A percentile compares a stretch with the other conserved stretches of the same genome.
phyloP scores from a whole-genome alignment of 2,888 invertebrate genomes.

The Ornithoptera alexandrae region DNA sequence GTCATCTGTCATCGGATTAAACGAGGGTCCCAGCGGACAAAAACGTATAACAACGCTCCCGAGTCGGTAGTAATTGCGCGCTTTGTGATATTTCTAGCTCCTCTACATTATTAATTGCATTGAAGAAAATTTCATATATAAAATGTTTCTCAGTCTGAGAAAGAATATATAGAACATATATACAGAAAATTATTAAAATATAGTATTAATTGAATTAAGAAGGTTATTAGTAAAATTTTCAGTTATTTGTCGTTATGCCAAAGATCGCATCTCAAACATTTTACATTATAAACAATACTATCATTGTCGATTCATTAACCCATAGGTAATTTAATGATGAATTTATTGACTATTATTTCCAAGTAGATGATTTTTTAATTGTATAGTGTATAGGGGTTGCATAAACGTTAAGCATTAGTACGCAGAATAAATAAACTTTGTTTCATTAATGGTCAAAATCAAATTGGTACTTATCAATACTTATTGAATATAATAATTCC shows the following conservation, averaged over 20 bases:
- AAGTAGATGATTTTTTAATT: no score
- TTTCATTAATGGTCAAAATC: no score
- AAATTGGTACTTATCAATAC: not conserved
- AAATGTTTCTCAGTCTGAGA: not conserved
- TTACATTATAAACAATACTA: no score
- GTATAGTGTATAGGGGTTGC: not conserved
- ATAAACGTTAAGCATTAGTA: not conserved
- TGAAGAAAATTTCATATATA: not conserved
- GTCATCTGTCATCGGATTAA: slow-evolving; percentile 52
- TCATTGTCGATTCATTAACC: no score
- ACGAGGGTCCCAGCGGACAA: slow-evolving; percentile 42
- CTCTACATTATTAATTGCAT: slow-evolving; percentile 9
- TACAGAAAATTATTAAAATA: no score
- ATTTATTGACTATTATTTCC: no score
- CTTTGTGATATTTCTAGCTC: slow-evolving; percentile 36
- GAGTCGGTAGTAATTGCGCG: slow-evolving; percentile 21
- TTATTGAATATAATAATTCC: not conserved
- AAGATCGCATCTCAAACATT: no score
- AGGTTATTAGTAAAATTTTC: not conserved
- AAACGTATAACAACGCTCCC: slow-evolving; percentile 23
- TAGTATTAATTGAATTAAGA: no score
- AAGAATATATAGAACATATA: not conserved
- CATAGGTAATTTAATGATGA: no score
- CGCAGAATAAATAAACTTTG: not conserved
- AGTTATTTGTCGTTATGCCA: not conserved